Base-by-base conservation (phyloP, 1,140 invertebrate genomes). In the Drosophila kanapiae region DNA sequence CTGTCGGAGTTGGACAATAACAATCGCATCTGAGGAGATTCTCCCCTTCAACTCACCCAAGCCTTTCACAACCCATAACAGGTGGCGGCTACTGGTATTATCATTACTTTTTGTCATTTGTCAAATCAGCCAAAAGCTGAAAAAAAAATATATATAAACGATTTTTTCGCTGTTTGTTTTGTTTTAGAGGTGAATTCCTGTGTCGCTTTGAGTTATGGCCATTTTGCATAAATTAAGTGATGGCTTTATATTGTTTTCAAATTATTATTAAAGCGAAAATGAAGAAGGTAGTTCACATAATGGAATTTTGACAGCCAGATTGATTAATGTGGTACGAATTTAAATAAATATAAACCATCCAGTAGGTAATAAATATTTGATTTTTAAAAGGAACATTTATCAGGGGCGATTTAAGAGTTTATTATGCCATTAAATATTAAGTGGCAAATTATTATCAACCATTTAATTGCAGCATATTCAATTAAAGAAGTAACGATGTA, bases 201-300 rank as follows among this genome's bases (percentile, higher is more conserved):
- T 87, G 80, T 87, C 83, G 83, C 83, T 72, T 70, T 72, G 67
- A 82, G 80, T 77, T 70, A 79, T 67, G 65, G 56, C 47, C 65
- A 87, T 87, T 87, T 75, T 82, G 83, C 83, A 87, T 87, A 83
- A 86, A 87, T 87, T 88, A 71, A 61, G 59, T 56, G 45, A 83
- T 71, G 64, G 60, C 82, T 86, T 79, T 72, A 86, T 86, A 70
- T 70, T 35, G 60, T 40, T 58, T 54, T 11, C 42, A 75, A 59
- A 58, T 54, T 9, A 33, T 75, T 63, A 78, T 54, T 38, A 1
- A 37, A 61, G 58, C 29, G 42, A 63, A 53, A 58, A 68, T 27
- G 43, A 37, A 37, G 40, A 59, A 48, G 54, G 38, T 40, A 67
- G 65, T 49, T 49, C 31, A 23, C 33, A 48, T 42, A 35, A 59